phyloP scores from a whole-genome alignment of 2,113 vertebrate genomes.

The Hippocampus guttulatus region DNA sequence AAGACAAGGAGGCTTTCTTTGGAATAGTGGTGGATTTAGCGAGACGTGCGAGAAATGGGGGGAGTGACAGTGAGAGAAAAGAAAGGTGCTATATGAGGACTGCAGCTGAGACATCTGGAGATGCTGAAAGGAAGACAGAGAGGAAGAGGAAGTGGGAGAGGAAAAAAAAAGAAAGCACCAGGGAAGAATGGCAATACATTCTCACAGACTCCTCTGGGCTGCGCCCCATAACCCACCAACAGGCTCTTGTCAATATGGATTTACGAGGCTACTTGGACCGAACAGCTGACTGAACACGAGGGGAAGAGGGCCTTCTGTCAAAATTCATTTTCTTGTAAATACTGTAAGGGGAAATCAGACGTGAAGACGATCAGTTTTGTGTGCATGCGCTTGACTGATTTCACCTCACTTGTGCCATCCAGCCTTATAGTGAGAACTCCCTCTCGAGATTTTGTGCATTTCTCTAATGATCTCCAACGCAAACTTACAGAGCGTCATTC shows the following conservation, averaged over 20 bases:
- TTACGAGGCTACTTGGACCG: slow-evolving; percentile 32
- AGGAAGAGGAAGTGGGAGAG: background rate
- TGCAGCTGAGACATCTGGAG: slow-evolving; percentile 51
- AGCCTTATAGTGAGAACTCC: background rate
- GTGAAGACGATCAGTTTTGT: background rate
- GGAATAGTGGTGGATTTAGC: slow-evolving; percentile 31
- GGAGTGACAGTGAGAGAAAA: slow-evolving; percentile 33
- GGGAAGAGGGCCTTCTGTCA: slow-evolving; percentile 41
- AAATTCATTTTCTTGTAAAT: slow-evolving; percentile 54
- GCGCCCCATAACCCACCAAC: background rate
- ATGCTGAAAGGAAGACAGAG: slow-evolving; percentile 17
- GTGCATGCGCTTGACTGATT: background rate
- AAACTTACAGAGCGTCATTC: background rate
- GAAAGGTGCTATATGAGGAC: slow-evolving; percentile 42
- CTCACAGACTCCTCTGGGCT: background rate
- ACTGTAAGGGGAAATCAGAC: slow-evolving; percentile 23
- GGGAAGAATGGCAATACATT: background rate
- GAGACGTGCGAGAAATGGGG: slow-evolving; percentile 45
- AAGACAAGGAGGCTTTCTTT: background rate
- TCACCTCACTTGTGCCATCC: background rate
- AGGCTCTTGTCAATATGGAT: slow-evolving; percentile 48
- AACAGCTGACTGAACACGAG: slow-evolving; percentile 45
- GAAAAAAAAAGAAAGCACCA: background rate
- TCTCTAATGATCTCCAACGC: background rate
- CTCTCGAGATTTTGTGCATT: background rate